Base-by-base conservation (phyloP, 2,888 invertebrate genomes). In the Stenodema calcarata region DNA sequence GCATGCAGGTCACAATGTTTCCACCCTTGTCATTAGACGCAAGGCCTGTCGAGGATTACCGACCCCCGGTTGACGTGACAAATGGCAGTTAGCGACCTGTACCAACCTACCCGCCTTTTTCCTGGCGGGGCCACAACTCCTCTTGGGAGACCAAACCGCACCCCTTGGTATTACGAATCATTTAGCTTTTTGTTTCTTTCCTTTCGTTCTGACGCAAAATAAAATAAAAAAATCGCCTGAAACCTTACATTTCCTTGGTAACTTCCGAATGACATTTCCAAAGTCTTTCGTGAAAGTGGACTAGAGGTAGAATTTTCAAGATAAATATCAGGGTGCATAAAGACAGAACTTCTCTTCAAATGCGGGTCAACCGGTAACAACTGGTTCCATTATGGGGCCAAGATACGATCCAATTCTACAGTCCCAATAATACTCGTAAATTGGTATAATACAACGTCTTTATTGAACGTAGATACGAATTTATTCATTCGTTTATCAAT, bases 61-160 rank as follows among this genome's bases (percentile, higher is more conserved):
- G 73, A 30, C 23, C 11, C 47, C 11, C 62, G 7, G 7, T 44
- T 80, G 80, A 80, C 80, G 80, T 80, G 80, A 80, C 80, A 54
- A 80, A 28, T 80, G 80, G 80, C 80, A 80, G 80, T 80, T 80
- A 28, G 80, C 28, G 50, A 47, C 80, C 50, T 80, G 50, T 80
- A 54, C 47, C 30, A 54, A n/a, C 80, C 28, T 80, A 54, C 44
- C 44, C 14, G 44, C 27, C 62, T 62, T 23, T n/a, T 27, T 73
- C 73, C 73, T 41, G 6, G 16, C 18, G 35, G 18, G 73, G 73
- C 35, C 35, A 35, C 73, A 11, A 30, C 73, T 62, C 23, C 23
- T 50, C n/a, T 50, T 23, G 18, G 23, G 44, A 78, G 41, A 23
- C 78, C 14, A 18, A 18, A 44, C 78, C 18, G 23, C 2, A 35